Percentiles rank a stretch among this genome's conserved stretches.
Evolutionary conservation across 2,113 vertebrate species (phyloP).

Genomic region (Australoheros scitulus): DNA sequence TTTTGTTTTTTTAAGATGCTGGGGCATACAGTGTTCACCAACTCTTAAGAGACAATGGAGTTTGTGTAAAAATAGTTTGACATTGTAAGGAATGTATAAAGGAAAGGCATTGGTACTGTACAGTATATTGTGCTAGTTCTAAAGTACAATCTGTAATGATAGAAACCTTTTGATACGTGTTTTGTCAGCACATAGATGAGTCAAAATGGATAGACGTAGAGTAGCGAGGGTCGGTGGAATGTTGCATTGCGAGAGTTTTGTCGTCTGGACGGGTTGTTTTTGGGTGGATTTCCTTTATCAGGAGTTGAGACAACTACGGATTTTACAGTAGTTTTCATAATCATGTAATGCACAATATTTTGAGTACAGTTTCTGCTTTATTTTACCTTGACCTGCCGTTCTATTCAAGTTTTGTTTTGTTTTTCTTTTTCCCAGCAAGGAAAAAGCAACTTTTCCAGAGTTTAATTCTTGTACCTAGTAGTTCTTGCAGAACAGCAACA

Average conservation of each 20-base stretch:
- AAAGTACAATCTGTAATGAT: slow-evolving; percentile 53
- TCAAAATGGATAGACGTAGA: slow-evolving; percentile 58
- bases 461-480: slow-evolving; percentile 69
- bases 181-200: slow-evolving; percentile 57
- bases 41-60: slow-evolving; percentile 40
- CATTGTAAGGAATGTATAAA: slow-evolving; percentile 68
- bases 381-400: slow-evolving; percentile 44
- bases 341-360: slow-evolving; percentile 67
- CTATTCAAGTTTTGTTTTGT: slow-evolving; percentile 34
- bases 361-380: slow-evolving; percentile 47
- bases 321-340: slow-evolving; percentile 54
- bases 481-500: slow-evolving; percentile 74
- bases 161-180: slow-evolving; percentile 45
- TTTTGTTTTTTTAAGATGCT: slow-evolving; percentile 37
- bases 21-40: slow-evolving; percentile 51
- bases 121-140: slow-evolving; percentile 48
- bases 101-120: slow-evolving; percentile 68
- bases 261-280: slow-evolving; percentile 35
- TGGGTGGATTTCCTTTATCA: slow-evolving; percentile 44
- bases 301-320: slow-evolving; percentile 28
- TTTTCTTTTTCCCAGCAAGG: slow-evolving; percentile 7
- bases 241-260: slow-evolving; percentile 54
- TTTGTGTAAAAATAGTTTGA: slow-evolving; percentile 63
- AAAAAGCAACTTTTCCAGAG: slow-evolving; percentile 59
- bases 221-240: slow-evolving; percentile 62